These are phyloP conservation scores for Aphelocoma californica DNA, from an alignment of 2,797 vertebrate species.

Conservation along the genomic window DNA sequence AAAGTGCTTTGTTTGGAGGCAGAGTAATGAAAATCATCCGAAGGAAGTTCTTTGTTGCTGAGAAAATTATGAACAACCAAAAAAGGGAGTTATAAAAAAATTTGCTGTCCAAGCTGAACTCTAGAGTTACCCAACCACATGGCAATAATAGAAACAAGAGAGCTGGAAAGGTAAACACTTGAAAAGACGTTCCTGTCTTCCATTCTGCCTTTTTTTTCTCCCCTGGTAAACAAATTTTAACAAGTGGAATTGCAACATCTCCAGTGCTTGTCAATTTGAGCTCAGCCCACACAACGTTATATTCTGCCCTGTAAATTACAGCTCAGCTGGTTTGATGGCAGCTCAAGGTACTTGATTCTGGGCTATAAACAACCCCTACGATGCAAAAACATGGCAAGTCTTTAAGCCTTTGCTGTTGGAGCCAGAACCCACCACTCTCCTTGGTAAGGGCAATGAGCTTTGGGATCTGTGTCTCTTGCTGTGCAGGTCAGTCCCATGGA, in stretches of 20 bases:
- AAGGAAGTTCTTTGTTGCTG: slow-evolving; percentile 34
- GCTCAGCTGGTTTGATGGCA: slow-evolving; percentile 36
- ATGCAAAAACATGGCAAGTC: neutral
- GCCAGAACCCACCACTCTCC: neutral
- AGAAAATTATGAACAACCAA: slow-evolving; percentile 21
- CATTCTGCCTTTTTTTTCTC: neutral
- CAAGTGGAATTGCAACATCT: slow-evolving; percentile 55
- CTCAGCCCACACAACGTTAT: slow-evolving; percentile 29
- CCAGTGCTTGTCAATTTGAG: slow-evolving; percentile 15
- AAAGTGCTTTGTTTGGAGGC: slow-evolving; percentile 42
- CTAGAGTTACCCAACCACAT: neutral
- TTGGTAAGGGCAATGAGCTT: neutral
- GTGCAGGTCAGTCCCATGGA: neutral
- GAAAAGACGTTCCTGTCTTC: neutral
- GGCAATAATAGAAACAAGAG: slow-evolving; percentile 54
- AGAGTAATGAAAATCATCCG: slow-evolving; percentile 31
- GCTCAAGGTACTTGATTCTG: neutral
- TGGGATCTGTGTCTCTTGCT: neutral
- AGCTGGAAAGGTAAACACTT: slow-evolving; percentile 60
- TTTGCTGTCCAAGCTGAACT: slow-evolving; percentile 29
- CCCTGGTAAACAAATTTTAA: slow-evolving; percentile 58
- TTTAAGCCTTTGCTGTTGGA: neutral
- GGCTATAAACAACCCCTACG: neutral
- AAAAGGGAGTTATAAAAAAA: slow-evolving; percentile 40
- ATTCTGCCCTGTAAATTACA: slow-evolving; percentile 61